These are phyloP conservation scores for Xiphophorus birchmanni DNA, from an alignment of 2,797 vertebrate genomes.

Conservation along the genomic window DNA sequence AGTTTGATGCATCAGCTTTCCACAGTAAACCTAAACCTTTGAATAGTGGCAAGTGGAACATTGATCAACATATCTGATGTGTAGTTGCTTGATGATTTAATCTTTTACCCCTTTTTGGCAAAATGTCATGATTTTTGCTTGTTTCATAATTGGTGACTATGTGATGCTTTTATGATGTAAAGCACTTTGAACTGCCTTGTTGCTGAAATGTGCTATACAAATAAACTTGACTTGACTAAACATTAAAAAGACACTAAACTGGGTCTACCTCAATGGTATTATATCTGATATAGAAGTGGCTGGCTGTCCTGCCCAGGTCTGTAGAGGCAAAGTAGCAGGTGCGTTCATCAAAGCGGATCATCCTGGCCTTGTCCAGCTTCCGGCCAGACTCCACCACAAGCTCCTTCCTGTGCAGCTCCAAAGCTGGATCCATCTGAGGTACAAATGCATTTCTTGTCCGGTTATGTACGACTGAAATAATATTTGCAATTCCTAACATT, in stretches of 20 bases:
- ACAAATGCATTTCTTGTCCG: not conserved
- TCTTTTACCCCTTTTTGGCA: no score
- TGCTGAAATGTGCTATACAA: no score
- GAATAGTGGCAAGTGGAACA: no score
- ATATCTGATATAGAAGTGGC: slow-evolving; percentile 98
- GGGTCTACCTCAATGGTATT: slow-evolving; percentile 93
- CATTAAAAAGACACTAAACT: not conserved
- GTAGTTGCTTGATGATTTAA: no score
- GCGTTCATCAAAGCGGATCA: slow-evolving; percentile 97
- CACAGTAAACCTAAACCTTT: not conserved
- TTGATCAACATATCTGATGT: no score
- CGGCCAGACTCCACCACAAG: slow-evolving; percentile 90
- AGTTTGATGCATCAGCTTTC: not conserved
- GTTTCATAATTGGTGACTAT: no score
- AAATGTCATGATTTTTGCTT: no score
- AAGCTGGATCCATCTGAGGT: slow-evolving; percentile 88
- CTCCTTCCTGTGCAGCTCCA: slow-evolving; percentile 92
- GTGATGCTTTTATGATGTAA: no score
- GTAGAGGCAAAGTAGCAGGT: slow-evolving; percentile 96
- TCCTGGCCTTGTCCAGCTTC: slow-evolving; percentile 94
- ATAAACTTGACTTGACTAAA: no score
- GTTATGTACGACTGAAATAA: not conserved
- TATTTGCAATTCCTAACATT: not conserved
- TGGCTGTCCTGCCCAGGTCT: slow-evolving; percentile 94
- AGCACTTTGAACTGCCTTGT: no score